Conservation (phyloP, 2,797 vertebrate genomes). For the Danio jaintianensis region DNA sequence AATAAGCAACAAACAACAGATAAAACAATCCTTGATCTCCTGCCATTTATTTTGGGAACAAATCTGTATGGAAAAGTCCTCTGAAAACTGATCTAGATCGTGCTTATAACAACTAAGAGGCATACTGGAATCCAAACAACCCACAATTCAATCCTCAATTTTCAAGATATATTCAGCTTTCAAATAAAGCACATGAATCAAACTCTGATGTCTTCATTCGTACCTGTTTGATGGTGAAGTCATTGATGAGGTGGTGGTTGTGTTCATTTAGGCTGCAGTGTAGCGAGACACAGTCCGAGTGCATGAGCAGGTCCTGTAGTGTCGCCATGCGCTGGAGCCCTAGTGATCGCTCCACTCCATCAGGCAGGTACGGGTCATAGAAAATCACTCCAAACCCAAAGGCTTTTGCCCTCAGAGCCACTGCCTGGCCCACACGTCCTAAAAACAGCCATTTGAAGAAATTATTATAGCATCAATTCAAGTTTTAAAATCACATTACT, state of each 20-base stretch:
- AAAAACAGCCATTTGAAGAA: conserved; percentile 21
- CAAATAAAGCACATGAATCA: background rate
- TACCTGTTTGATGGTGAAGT: conserved; percentile 88
- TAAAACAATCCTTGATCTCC: no score
- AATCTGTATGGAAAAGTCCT: no score
- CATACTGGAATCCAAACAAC: background rate
- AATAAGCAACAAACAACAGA: no score
- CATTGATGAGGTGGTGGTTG: conserved; percentile 88
- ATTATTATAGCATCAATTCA: background rate
- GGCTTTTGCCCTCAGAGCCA: conserved; percentile 83
- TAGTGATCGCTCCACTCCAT: conserved; percentile 84
- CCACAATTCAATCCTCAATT: background rate
- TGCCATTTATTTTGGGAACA: conserved; percentile 3
- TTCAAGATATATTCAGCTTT: background rate
- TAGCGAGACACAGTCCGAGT: conserved; percentile 85
- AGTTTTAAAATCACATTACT: background rate
- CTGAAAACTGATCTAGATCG: background rate
- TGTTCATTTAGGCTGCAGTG: conserved; percentile 87
- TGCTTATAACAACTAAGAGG: background rate
- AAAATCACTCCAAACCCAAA: conserved; percentile 85
- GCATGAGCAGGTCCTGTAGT: conserved; percentile 84
- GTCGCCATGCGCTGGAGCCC: conserved; percentile 84
- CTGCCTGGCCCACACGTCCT: conserved; percentile 85
- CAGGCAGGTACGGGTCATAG: conserved; percentile 84
- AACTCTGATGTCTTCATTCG: background rate